Evolutionary conservation across 2,888 invertebrate genomes (phyloP).

Genomic region (Diarsia brunnea): DNA sequence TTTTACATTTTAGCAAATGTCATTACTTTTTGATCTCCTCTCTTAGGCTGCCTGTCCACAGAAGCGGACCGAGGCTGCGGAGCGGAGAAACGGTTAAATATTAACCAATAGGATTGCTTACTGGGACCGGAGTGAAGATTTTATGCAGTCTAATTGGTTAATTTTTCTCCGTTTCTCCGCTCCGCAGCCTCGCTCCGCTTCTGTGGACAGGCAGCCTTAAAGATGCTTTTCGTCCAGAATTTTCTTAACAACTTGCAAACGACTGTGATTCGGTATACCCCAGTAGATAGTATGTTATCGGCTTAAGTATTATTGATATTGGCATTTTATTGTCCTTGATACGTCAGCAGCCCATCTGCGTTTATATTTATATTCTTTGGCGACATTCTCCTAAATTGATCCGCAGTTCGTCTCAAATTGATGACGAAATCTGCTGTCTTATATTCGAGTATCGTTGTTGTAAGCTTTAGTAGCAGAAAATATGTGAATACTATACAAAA

Average conservation of each 20-base stretch:
- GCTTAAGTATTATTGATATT: slow-evolving; percentile 61
- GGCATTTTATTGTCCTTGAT: slow-evolving; percentile 41
- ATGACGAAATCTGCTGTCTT: background rate
- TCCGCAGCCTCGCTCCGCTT: too few species aligned
- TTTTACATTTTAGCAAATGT: background rate
- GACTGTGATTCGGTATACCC: slow-evolving; percentile 5
- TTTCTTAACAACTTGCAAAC: slow-evolving; percentile 2
- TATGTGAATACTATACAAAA: background rate
- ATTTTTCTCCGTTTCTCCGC: too few species aligned
- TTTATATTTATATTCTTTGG: slow-evolving; percentile 30
- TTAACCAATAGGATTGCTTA: too few species aligned
- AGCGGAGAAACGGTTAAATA: too few species aligned
- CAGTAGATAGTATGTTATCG: slow-evolving; percentile 42
- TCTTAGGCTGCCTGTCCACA: too few species aligned
- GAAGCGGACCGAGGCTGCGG: too few species aligned
- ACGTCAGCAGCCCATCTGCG: slow-evolving; percentile 41
- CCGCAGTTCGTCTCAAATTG: background rate
- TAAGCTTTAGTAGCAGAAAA: background rate
- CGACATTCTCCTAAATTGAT: slow-evolving; percentile 15
- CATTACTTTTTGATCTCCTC: background rate
- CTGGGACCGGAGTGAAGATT: too few species aligned
- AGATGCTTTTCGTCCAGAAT: slow-evolving; percentile 7
- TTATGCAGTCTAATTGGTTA: too few species aligned
- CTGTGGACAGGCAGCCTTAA: too few species aligned
- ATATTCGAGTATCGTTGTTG: background rate